Percentiles rank a stretch among this genome's conserved stretches.
Conservation (phyloP, 2,888 invertebrate species). For the Lysandra bellargus region DNA sequence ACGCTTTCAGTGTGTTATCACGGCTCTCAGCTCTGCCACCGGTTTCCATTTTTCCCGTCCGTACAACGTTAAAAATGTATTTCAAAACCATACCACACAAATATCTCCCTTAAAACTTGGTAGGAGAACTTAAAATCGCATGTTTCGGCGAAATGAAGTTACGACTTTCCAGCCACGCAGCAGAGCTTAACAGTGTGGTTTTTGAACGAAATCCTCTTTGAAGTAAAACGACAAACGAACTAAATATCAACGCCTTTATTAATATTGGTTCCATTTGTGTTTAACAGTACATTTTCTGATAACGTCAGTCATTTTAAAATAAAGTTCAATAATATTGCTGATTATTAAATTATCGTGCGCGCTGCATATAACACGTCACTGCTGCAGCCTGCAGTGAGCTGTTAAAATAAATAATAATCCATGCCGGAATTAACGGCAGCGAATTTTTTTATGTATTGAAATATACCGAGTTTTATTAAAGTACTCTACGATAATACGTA, state of each 20-base stretch:
- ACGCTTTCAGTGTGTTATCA: constrained; percentile 73
- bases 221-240: constrained; percentile 65
- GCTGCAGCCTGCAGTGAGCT: neutral
- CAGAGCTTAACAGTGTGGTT: constrained; percentile 70
- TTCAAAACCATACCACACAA: constrained; percentile 37
- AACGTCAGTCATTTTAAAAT: constrained; percentile 28
- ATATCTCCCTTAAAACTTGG: constrained; percentile 37
- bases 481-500: too few species aligned
- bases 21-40: constrained; percentile 77
- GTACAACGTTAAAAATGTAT: constrained; percentile 41
- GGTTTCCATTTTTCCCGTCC: constrained; percentile 74
- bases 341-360: constrained; percentile 11
- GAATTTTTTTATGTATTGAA: neutral
- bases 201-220: constrained; percentile 71
- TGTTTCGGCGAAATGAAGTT: neutral
- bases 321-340: constrained; percentile 18
- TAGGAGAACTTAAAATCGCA: neutral
- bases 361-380: neutral
- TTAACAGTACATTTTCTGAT: constrained; percentile 29
- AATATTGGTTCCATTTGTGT: constrained; percentile 29
- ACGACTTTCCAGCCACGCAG: neutral
- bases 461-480: too few species aligned
- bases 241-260: constrained; percentile 51
- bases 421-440: neutral
- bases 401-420: neutral